Evolutionary conservation across 2,797 vertebrate genomes (phyloP), one percentile per base, ranked within the genome.

Genomic region (Philypnodon macrostomus): DNA sequence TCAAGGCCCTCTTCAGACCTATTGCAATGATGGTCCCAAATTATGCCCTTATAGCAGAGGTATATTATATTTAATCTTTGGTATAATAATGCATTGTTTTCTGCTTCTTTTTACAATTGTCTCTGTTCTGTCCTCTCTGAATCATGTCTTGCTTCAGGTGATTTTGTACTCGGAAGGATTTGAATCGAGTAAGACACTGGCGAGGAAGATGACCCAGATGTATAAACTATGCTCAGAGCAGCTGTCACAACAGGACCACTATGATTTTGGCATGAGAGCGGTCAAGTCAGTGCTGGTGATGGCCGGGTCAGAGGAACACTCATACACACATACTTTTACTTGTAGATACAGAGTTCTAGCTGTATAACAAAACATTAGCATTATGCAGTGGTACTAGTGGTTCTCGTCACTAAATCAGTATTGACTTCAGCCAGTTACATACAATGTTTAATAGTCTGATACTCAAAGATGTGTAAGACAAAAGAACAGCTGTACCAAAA

Each of bases 11-110:
- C 9, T 94, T 95, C 57, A 86, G 91, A 83, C 93, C 94, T 7
- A 90, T 93, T 53, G 87, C 92, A 13, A 94, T 94, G 92, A 94
- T 94, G 91, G 91, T 95, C 64, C 92, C 93, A 56, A 94, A 94
- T 76, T 94, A 93, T 18, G 85, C 92, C 1, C 86, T 93, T 55
- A 95, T 94, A 46, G 92, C 92, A 24, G 92, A 95, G 91, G 90
- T 95, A 30, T 10, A 11, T 10, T 10, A 10, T 10, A 29, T 8
- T n/a, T n/a, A n/a, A n/a, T n/a, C n/a, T n/a, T n/a, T n/a, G n/a
- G n/a, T n/a, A n/a, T n/a, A n/a, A n/a, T n/a, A n/a, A 67, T 7
- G 11, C 17, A 6, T 21, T 15, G 6, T 32, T 46, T 66, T 11
- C 13, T 19, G 18, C 12, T 21, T 37, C 9, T 36, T 5, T 15